These are phyloP conservation scores for Sesamia nonagrioides DNA, from an alignment of 1,140 invertebrate genomes.

Conservation along the genomic window DNA sequence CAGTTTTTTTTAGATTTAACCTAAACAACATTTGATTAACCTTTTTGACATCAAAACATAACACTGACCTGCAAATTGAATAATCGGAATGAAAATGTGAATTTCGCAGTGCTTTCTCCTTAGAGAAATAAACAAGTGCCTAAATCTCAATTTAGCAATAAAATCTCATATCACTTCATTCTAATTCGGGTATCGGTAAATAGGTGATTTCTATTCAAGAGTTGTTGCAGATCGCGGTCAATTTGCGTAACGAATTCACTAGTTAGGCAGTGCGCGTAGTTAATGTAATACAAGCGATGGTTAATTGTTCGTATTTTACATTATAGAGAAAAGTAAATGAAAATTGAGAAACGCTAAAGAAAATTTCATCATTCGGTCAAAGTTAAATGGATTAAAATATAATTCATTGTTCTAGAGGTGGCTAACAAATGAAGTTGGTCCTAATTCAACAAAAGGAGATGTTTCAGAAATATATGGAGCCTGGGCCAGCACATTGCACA, in stretches of 20 bases:
- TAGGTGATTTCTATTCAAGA: constrained; percentile 69
- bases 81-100: too few relatives aligned
- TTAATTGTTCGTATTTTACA: constrained; percentile 44
- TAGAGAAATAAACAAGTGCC: neutral
- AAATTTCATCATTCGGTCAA: neutral
- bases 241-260: constrained; percentile 65
- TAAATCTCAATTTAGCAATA: constrained; percentile 16
- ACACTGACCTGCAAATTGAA: too few relatives aligned
- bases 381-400: too few relatives aligned
- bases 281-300: constrained; percentile 65
- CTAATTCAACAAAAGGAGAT: too few relatives aligned
- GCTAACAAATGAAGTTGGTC: too few relatives aligned
- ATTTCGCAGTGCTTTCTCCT: too few relatives aligned
- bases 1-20: too few relatives aligned
- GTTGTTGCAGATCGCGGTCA: constrained; percentile 64
- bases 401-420: too few relatives aligned
- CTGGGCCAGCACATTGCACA: too few relatives aligned
- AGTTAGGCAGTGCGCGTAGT: constrained; percentile 59
- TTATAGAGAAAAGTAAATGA: neutral
- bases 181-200: constrained; percentile 46
- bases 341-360: neutral
- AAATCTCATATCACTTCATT: constrained; percentile 39
- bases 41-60: too few relatives aligned
- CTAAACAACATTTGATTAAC: too few relatives aligned
- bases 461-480: too few relatives aligned